Conservation (phyloP, 1,140 invertebrate genomes). For the Liolophura sinensis region DNA sequence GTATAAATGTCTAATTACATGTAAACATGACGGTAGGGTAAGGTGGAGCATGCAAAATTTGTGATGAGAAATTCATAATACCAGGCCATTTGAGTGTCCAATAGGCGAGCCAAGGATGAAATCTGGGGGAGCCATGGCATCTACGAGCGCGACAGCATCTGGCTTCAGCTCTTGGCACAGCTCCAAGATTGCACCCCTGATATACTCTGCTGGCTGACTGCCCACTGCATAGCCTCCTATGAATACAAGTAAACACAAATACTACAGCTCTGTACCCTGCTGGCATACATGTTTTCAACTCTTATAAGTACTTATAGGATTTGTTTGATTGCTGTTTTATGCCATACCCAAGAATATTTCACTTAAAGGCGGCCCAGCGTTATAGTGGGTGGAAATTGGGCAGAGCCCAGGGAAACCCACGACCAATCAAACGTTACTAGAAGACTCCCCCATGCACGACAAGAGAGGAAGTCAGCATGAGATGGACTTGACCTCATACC, state of each 20-base stretch:
- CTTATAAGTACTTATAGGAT: no score
- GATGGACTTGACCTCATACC: no score
- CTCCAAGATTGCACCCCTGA: slow-evolving; percentile 64
- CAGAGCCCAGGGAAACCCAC: no score
- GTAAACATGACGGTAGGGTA: background rate
- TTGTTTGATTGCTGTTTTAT: no score
- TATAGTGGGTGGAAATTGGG: no score
- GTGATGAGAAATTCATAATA: slow-evolving; percentile 13
- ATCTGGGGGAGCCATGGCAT: slow-evolving; percentile 86
- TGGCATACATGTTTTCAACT: no score
- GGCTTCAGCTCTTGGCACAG: slow-evolving; percentile 69
- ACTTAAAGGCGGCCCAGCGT: no score
- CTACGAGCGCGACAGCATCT: slow-evolving; percentile 78
- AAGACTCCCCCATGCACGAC: no score
- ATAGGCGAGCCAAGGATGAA: slow-evolving; percentile 61
- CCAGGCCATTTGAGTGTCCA: slow-evolving; percentile 53
- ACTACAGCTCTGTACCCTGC: no score
- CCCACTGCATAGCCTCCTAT: slow-evolving; percentile 54
- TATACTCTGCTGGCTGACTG: slow-evolving; percentile 38
- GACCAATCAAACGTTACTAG: no score
- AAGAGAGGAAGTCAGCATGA: no score
- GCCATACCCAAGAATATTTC: no score
- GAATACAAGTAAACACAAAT: slow-evolving; percentile 7
- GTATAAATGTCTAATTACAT: background rate
- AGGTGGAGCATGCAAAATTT: background rate